phyloP scores from a whole-genome alignment of 2,797 vertebrate genomes.

The Oryzias dopingdopingensis region DNA sequence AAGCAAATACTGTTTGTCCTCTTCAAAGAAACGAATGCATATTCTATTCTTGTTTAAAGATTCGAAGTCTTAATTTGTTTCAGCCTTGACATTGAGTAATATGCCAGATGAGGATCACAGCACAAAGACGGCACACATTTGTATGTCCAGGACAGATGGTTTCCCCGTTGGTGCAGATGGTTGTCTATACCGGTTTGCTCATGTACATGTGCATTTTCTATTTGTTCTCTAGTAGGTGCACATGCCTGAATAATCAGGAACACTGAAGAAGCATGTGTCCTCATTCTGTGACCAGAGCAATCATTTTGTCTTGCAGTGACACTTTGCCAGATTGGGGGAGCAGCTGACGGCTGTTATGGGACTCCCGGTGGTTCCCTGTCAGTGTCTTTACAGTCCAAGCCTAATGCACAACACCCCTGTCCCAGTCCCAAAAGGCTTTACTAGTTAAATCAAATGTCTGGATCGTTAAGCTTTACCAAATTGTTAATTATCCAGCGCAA shows the following conservation, averaged over 20 bases:
- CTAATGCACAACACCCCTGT: conserved; percentile 30
- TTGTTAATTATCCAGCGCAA: conserved; percentile 61
- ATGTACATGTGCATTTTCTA: conserved; percentile 3
- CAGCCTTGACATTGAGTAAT: conserved; percentile 6
- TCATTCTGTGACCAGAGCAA: conserved; percentile 16
- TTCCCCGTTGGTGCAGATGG: conserved; percentile 27
- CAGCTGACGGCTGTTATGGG: conserved; percentile 46
- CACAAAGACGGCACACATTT: conserved; percentile 10
- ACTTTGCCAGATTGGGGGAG: conserved; percentile 36
- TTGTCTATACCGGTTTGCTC: conserved; percentile 32
- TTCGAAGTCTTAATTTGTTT: neutral
- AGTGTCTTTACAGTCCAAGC: conserved; percentile 40
- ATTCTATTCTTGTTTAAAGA: neutral
- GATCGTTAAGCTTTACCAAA: conserved; percentile 60
- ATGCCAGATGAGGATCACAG: conserved; percentile 5
- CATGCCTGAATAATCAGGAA: conserved; percentile 2
- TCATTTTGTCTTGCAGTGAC: conserved; percentile 18
- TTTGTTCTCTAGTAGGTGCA: conserved; percentile 3
- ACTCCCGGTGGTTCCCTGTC: conserved; percentile 41
- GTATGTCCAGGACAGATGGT: conserved; percentile 35
- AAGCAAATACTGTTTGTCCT: neutral
- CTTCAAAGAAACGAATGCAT: no score
- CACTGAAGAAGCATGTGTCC: conserved; percentile 2
- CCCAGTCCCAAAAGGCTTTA: conserved; percentile 37
- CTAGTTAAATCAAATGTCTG: conserved; percentile 64